phyloP scores from a whole-genome alignment of 2,113 vertebrate species.

The Hydrochoerus hydrochaeris region DNA sequence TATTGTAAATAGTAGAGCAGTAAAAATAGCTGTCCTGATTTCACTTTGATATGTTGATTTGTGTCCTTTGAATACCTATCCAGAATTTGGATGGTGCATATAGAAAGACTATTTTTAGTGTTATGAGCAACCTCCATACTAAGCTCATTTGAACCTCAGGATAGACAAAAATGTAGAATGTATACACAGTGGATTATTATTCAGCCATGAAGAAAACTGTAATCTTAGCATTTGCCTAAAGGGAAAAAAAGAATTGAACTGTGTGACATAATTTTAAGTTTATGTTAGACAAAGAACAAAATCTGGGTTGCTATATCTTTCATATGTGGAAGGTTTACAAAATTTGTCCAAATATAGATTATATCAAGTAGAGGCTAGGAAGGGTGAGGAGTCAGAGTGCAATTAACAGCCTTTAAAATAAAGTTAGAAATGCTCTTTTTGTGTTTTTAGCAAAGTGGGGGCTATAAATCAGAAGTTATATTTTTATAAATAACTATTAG shows the following conservation, averaged over 20 bases:
- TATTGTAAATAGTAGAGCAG: not conserved
- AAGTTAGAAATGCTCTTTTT: not conserved
- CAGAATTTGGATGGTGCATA: not conserved
- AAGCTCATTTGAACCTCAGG: not conserved
- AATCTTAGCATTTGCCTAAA: not conserved
- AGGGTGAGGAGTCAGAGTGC: not conserved
- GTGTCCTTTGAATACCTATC: not conserved
- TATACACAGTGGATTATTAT: not conserved
- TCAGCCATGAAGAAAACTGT: not conserved
- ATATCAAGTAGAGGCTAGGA: not conserved
- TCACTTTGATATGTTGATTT: not conserved
- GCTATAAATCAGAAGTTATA: not conserved
- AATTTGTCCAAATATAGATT: not conserved
- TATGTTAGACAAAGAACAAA: not conserved
- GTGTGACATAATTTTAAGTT: not conserved
- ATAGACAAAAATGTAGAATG: not conserved
- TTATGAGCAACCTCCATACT: not conserved
- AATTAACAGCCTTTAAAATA: not conserved
- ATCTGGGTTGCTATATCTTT: not conserved
- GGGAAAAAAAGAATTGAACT: no score
- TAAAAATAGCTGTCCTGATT: not conserved
- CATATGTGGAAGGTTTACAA: not conserved
- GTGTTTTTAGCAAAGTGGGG: not conserved
- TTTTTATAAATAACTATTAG: not conserved
- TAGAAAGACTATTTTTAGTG: not conserved